Base-by-base conservation (phyloP, 2,113 vertebrate species). In the Athene noctua region DNA sequence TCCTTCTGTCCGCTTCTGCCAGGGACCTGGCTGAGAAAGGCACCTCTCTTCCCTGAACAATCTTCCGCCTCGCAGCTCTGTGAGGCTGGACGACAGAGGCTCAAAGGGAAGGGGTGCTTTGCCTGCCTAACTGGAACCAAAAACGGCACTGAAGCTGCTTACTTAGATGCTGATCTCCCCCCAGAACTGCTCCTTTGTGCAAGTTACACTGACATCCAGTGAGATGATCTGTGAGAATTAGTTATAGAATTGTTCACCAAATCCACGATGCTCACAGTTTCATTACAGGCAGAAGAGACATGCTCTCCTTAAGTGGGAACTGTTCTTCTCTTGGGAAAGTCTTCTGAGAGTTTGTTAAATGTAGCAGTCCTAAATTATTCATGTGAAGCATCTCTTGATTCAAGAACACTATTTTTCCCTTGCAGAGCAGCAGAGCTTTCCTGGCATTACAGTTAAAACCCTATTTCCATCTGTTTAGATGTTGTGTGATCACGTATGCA, bases 171-270 rank as follows among this genome's bases (percentile, higher is more conserved):
- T 11, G 42, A 23, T 22, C 40, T 59, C 9, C 18, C 34, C 23
- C 22, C 10, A 13, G 32, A 51, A 44, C 27, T 1, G 7, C 77
- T 58, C 34, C 34, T 30, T 44, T 6, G 34, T 15, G 34, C 27
- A 10, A 25, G 36, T 19, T n/a, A 20, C 23, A 1, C 19, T 40
- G 9, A 4, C 0, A 2, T 40, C 40, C 46, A 13, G 30, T 4
- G 12, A 58, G 44, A 20, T 27, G 22, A 22, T 23, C 26, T 38
- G 30, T 34, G 21, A 74, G 42, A 80, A 52, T 30, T 7, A 7
- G 32, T 44, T 70, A 22, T 0, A 13, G 26, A 61, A 58, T 8
- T 5, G 19, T 32, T 11, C 42, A 25, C 22, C 40, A 18, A 38
- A 30, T 13, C n/a, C 30, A 30, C 1, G 4, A 40, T 10, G 20